Base-by-base conservation (phyloP, 2,888 invertebrate genomes). In the Thelaira solivaga region DNA sequence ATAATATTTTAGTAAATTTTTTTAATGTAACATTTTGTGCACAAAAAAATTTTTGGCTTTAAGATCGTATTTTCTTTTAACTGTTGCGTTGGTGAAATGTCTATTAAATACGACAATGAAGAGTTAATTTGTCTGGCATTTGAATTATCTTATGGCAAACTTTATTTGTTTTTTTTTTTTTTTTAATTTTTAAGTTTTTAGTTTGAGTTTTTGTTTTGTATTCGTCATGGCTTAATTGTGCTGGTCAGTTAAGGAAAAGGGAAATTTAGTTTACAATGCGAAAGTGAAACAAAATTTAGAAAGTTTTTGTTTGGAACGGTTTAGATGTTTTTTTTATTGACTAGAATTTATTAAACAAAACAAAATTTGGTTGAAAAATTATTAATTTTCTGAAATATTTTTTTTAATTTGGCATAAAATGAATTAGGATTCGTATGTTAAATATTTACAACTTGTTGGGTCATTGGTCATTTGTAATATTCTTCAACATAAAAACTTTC, bases 381-480 rank as follows among this genome's bases (percentile, higher is more conserved):
- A 39, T 1, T 36, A 39, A 36, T 36, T 39, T 13, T 13, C 16
- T 18, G 31, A 16, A 34, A 16, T 31, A 11, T 18, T 47, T 36
- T 7, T 29, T 20, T 31, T 24, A 20, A 0, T 13, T 34, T 22
- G 7, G 16, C 13, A 34, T 22, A 24, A 16, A 45, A 34, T 36
- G 13, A 61, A n/a, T n/a, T n/a, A n/a, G 31, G 18, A 53, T 34
- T 53, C 20, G 0, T 39, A 18, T 45, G 51, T 67, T 45, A 45
- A 64, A 53, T 61, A 74, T 67, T 74, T 67, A 61, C 67, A 29
- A 53, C 29, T 67, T 61, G 24, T 67, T 67, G 24, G 74, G 67
- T 74, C 74, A 67, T n/a, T 53, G 59, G 61, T 59, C 65, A 59
- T 67, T 59, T 67, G 57, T 74, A 36, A 39, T 61, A 51, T 39